These are phyloP conservation scores for Paratrypauchen microcephalus DNA, from an alignment of 2,797 vertebrate genomes.

Conservation along the genomic window DNA sequence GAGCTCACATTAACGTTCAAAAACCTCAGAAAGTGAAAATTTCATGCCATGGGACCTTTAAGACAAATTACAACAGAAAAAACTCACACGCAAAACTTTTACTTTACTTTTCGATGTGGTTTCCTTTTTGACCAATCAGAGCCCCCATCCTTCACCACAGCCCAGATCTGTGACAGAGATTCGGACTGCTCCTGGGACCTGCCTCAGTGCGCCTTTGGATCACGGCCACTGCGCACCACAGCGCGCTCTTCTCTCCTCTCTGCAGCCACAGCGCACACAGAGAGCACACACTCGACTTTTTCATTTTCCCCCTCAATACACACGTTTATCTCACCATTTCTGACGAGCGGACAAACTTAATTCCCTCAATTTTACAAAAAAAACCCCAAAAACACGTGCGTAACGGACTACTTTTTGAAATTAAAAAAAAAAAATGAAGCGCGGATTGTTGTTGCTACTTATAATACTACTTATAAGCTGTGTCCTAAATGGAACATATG, in stretches of 20 bases:
- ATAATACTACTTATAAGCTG: slow-evolving; percentile 36
- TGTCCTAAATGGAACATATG: neutral
- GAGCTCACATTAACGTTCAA: no score
- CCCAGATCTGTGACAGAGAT: neutral
- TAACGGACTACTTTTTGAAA: neutral
- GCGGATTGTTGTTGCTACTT: slow-evolving; percentile 14
- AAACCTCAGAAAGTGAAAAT: no score
- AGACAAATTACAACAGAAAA: neutral
- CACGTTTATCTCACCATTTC: neutral
- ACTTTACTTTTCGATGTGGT: neutral
- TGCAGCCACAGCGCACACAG: slow-evolving; percentile 20
- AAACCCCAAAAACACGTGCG: neutral
- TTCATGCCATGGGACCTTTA: no score
- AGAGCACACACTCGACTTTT: neutral
- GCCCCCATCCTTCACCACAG: neutral
- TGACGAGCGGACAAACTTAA: neutral
- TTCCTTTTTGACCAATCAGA: slow-evolving; percentile 5
- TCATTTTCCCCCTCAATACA: no score
- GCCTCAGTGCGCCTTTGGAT: slow-evolving; percentile 17
- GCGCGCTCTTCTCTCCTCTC: neutral
- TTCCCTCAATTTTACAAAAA: neutral
- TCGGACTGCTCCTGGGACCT: neutral
- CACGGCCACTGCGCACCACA: slow-evolving; percentile 10
- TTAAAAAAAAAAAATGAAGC: slow-evolving; percentile 35
- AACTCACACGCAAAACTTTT: neutral